phyloP scores from a whole-genome alignment of 2,888 invertebrate species.

The Teleiodes luculella region DNA sequence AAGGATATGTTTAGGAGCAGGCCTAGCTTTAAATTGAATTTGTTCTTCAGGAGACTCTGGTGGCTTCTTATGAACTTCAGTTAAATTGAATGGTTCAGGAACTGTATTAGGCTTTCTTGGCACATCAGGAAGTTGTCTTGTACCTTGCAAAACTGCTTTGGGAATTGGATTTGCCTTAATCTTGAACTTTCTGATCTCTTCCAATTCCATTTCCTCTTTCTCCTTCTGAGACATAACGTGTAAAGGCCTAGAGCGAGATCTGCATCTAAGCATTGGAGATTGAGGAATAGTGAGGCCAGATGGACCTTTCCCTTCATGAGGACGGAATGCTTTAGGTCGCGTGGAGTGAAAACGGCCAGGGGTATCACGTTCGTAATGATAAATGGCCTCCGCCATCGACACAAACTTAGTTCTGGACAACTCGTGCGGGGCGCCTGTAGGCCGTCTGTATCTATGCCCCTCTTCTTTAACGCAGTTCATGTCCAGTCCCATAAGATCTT shows the following conservation, averaged over 20 bases:
- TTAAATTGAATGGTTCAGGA: conserved; percentile 82
- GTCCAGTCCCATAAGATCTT: conserved; percentile 42
- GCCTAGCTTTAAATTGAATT: conserved; percentile 79
- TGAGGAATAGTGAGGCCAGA: conserved; percentile 66
- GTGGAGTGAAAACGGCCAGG: conserved; percentile 76
- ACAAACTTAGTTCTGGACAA: conserved; percentile 69
- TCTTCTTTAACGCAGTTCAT: conserved; percentile 36
- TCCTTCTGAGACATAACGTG: conserved; percentile 79
- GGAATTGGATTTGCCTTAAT: conserved; percentile 84
- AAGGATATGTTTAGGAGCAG: conserved; percentile 77
- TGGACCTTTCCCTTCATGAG: conserved; percentile 37
- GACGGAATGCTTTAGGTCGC: conserved; percentile 44
- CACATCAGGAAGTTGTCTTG: conserved; percentile 63
- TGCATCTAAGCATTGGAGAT: conserved; percentile 76
- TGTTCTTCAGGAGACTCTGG: conserved; percentile 36
- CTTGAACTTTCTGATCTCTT: conserved; percentile 82
- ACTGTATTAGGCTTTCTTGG: conserved; percentile 77
- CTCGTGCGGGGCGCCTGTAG: conserved; percentile 40
- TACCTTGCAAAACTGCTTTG: conserved; percentile 75
- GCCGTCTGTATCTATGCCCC: conserved; percentile 40
- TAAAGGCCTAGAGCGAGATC: conserved; percentile 72
- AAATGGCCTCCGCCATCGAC: conserved; percentile 80
- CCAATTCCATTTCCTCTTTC: conserved; percentile 79
- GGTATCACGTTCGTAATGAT: conserved; percentile 77
- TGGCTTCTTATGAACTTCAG: conserved; percentile 71